phyloP scores from a whole-genome alignment of 2,888 invertebrate genomes.

The Taphrorychus bicolor region DNA sequence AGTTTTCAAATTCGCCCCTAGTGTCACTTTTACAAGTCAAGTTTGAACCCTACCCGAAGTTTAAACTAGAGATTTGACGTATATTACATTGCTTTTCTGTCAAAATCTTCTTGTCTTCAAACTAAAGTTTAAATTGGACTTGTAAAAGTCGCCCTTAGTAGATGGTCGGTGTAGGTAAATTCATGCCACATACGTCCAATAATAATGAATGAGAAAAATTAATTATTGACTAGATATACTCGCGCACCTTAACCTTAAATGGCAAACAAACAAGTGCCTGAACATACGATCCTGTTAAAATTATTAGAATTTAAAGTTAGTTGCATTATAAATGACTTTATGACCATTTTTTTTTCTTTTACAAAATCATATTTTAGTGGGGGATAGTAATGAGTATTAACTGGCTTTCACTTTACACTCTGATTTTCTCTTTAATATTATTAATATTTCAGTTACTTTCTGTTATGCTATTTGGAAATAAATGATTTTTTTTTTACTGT shows the following conservation, averaged over 20 bases:
- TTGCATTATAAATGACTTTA: not conserved
- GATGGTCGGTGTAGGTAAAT: not conserved
- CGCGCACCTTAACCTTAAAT: slow-evolving; percentile 25
- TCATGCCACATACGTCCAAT: not conserved
- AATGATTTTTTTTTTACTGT: slow-evolving; percentile 6
- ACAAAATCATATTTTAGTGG: not conserved
- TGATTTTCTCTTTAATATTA: not conserved
- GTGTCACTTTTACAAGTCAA: no score
- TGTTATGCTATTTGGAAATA: not conserved
- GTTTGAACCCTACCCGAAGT: no score
- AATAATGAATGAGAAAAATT: not conserved
- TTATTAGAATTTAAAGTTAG: not conserved
- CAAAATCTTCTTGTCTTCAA: no score
- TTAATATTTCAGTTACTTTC: not conserved
- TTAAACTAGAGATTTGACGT: no score
- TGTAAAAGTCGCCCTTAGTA: no score
- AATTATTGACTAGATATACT: slow-evolving; percentile 34
- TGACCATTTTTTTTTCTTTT: not conserved
- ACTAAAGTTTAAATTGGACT: no score
- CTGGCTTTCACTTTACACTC: not conserved
- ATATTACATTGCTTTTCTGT: no score
- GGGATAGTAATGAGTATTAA: not conserved
- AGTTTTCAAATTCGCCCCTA: no score
- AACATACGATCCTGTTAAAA: not conserved
- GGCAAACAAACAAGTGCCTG: not conserved